Evolutionary conservation across 1,140 invertebrate species (phyloP).

Genomic region (Drosophila simulans): DNA sequence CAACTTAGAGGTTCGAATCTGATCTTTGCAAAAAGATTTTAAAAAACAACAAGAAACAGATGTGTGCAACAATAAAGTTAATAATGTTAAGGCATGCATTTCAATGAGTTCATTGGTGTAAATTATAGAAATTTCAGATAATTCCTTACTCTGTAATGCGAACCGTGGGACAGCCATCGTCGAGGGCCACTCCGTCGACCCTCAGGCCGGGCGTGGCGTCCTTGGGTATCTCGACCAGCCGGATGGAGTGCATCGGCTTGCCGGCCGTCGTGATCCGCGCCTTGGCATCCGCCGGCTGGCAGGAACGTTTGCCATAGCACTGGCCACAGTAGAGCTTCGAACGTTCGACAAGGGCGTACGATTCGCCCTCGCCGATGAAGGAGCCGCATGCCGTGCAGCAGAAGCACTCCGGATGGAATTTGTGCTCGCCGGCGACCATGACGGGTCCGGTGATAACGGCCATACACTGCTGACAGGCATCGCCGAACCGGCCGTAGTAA

Average conservation of each 20-base stretch:
- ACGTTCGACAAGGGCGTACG: conserved; percentile 94
- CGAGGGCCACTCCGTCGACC: conserved; percentile 86
- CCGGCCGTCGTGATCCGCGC: conserved; percentile 66
- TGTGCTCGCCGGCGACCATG: conserved; percentile 97
- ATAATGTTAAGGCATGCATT: not conserved
- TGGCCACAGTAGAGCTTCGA: conserved; percentile 93
- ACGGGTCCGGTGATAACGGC: conserved; percentile 96
- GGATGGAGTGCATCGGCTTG: conserved; percentile 90
- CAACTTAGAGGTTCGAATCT: too few species aligned
- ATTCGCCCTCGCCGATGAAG: conserved; percentile 96
- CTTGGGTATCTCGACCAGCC: conserved; percentile 91
- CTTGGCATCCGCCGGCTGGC: conserved; percentile 49
- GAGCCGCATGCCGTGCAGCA: conserved; percentile 92
- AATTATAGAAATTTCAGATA: not conserved
- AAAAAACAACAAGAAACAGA: too few species aligned
- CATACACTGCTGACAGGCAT: conserved; percentile 94
- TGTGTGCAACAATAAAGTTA: too few species aligned
- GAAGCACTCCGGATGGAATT: conserved; percentile 98
- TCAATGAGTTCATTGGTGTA: too few species aligned
- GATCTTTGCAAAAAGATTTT: too few species aligned
- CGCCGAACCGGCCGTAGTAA: conserved; percentile 95
- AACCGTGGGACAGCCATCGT: conserved; percentile 77
- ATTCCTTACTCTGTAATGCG: conserved; percentile 78
- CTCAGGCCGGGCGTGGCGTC: conserved; percentile 85
- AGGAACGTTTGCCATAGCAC: conserved; percentile 87